Evolutionary conservation across 2,797 vertebrate genomes (phyloP).

Genomic region (Pachyuromys duprasi): DNA sequence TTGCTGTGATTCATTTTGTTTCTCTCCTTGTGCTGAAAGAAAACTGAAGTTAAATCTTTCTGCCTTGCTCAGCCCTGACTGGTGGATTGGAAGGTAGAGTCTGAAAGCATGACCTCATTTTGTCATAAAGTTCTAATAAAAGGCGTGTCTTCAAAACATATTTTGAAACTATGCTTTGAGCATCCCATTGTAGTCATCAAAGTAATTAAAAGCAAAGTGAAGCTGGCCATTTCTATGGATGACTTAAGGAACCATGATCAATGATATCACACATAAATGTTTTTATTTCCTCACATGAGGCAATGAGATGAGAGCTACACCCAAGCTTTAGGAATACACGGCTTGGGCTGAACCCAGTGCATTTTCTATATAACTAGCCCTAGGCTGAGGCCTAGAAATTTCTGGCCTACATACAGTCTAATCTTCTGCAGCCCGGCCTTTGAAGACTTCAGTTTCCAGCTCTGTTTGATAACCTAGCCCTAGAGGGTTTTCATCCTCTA

Average conservation of each 20-base stretch:
- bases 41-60: conserved; percentile 22
- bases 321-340: too few species aligned
- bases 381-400: too few species aligned
- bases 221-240: background rate
- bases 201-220: background rate
- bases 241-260: background rate
- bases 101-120: background rate
- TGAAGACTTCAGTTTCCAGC: too few species aligned
- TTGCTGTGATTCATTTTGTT: background rate
- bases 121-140: background rate
- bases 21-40: background rate
- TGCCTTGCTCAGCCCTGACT: background rate
- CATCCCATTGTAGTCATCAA: background rate
- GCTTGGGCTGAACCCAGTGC: too few species aligned
- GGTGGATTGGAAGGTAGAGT: background rate
- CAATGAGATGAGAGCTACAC: too few species aligned
- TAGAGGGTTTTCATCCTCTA: too few species aligned
- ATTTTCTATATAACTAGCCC: too few species aligned
- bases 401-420: too few species aligned
- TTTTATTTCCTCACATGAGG: too few species aligned
- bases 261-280: background rate
- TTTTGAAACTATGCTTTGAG: background rate
- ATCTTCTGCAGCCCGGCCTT: too few species aligned
- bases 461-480: too few species aligned
- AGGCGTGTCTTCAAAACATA: background rate